Percentiles rank a stretch among this genome's conserved stretches.
These are phyloP conservation scores for Hyalella azteca DNA, from an alignment of 2,888 invertebrate species.

Conservation along the genomic window DNA sequence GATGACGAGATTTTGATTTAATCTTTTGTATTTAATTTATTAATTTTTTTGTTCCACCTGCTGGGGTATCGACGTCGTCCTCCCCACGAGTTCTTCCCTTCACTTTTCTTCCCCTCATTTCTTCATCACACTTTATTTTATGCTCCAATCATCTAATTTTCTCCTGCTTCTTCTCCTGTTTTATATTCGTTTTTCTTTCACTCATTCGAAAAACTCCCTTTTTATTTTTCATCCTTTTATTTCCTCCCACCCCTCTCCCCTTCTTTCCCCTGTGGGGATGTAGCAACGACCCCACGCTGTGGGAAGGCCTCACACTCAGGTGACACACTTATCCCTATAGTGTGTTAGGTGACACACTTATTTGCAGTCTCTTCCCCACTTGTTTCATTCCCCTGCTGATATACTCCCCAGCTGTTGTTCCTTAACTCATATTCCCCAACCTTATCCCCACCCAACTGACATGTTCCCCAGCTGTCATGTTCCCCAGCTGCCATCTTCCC, in stretches of 20 bases:
- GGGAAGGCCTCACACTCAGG: background rate
- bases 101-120: background rate
- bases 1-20: background rate
- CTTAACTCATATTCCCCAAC: too few relatives aligned
- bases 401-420: too few relatives aligned
- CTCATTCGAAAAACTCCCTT: background rate
- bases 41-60: background rate
- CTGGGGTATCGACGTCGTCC: background rate
- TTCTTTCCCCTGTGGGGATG: background rate
- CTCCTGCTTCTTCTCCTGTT: background rate
- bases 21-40: background rate
- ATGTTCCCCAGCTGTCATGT: too few relatives aligned
- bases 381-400: too few relatives aligned
- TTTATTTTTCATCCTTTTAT: background rate
- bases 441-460: too few relatives aligned
- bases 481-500: too few relatives aligned
- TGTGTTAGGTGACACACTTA: too few relatives aligned
- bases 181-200: too few relatives aligned
- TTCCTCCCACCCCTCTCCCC: background rate
- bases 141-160: background rate
- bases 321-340: too few relatives aligned
- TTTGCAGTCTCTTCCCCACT: too few relatives aligned
- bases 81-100: background rate
- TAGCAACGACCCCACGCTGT: slow-evolving; percentile 13
- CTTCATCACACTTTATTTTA: background rate